Conservation (phyloP, 2,888 invertebrate species). For the Cyaniris semiargus region DNA sequence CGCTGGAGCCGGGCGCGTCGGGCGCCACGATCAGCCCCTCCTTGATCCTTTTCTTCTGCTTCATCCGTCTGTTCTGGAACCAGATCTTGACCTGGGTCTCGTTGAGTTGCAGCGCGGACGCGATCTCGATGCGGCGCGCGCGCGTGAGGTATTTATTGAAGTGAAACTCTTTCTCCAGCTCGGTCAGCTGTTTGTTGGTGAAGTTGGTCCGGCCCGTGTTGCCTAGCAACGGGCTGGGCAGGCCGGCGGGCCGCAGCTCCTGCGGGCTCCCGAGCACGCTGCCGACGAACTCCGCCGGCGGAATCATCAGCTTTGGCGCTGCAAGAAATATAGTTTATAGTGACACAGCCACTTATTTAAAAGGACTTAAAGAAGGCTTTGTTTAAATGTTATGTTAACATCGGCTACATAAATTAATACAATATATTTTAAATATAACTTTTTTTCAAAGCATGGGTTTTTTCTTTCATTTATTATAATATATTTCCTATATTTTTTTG, state of each 20-base stretch:
- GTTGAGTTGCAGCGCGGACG: conserved; percentile 96
- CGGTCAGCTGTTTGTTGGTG: conserved; percentile 99
- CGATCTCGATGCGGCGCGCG: conserved; percentile 98
- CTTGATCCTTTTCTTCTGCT: conserved; percentile 98
- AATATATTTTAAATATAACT: no score
- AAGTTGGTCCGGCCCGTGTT: conserved; percentile 98
- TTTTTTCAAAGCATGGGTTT: no score
- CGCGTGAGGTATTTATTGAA: conserved; percentile 99
- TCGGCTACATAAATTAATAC: not conserved
- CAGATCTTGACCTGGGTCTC: conserved; percentile 99
- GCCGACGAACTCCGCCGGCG: conserved; percentile 73
- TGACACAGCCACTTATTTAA: not conserved
- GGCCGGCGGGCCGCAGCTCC: conserved; percentile 71
- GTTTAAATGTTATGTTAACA: not conserved
- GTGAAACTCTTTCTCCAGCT: conserved; percentile 99
- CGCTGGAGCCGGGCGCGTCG: conserved; percentile 82
- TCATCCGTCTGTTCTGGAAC: conserved; percentile 99
- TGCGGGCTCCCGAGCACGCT: conserved; percentile 75
- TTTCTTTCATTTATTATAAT: no score
- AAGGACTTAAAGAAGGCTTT: no score
- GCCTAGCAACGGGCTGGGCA: conserved; percentile 78
- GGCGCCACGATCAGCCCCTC: conserved; percentile 87
- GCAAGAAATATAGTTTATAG: conserved; percentile 57
- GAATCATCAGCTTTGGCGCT: conserved; percentile 85
- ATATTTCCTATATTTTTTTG: no score